Evolutionary conservation across 1,140 invertebrate species (phyloP), one percentile per base, ranked within the genome.

Genomic region (Probaryconus sp.): DNA sequence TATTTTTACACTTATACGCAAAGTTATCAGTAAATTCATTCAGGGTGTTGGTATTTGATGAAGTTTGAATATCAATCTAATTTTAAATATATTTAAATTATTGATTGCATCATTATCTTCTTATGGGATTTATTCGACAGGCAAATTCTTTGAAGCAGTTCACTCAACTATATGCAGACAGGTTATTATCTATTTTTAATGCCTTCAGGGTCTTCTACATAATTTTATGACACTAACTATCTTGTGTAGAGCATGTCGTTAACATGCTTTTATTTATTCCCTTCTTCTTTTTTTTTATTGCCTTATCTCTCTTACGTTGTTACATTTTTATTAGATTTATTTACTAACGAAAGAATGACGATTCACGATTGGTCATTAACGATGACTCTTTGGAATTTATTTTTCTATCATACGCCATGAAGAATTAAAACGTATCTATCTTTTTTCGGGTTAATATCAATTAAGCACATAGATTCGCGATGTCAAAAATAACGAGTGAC

Each of bases 151-250:
- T 85, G 83, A 85, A 78, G 79, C 51, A 53, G 72, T 56, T 80
- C 72, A 45, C 38, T 82, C 79, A 79, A 76, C 77, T 67, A 58
- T 84, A 72, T 56, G 65, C 24, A 40, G 45, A 78, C 42, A 69
- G 56, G 56, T 83, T 71, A 81, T 74, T 77, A 67, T 83, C 83
- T 85, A 86, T 86, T 86, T 85, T 85, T 84, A 84, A 72, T 70
- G 42, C 35, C 28, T 33, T 47, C 58, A 63, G 51, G 53, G 60
- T 48, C 58, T 65, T 60, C 18, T 60, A 43, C 53, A 61, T 61
- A 70, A 70, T 61, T 55, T 58, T 31, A 72, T 28, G 42, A 47
- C 40, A 58, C 53, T 4, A 43, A 42, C 43, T 21, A 37, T 51
- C 14, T 48, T 6, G 11, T 17, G 28, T 33, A 17, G 35, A 6